These are phyloP conservation scores for Rhagoletis zephyria DNA, from an alignment of 1,140 invertebrate genomes.

Conservation along the genomic window DNA sequence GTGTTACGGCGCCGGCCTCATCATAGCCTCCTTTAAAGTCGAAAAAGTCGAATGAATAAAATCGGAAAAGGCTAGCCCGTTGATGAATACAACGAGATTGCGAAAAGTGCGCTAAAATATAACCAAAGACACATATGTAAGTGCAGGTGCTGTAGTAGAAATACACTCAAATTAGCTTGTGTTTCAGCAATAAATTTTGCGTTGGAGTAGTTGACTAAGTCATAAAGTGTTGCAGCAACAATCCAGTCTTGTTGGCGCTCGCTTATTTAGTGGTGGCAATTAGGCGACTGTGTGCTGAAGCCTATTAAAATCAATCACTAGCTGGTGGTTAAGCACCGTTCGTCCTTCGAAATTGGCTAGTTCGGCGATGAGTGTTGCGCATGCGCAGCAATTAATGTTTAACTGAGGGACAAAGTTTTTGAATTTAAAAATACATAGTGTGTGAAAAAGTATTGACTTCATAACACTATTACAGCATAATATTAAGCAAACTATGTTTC, in stretches of 20 bases:
- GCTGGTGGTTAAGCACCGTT: background rate
- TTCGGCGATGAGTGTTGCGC: background rate
- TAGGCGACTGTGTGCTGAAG: background rate
- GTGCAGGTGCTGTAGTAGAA: constrained; percentile 22
- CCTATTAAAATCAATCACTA: constrained; percentile 16
- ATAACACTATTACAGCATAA: too few relatives aligned
- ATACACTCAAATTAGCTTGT: constrained; percentile 38
- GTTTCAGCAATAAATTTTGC: background rate
- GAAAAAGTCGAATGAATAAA: background rate
- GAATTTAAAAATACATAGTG: background rate
- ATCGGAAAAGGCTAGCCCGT: background rate
- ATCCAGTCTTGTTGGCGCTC: background rate
- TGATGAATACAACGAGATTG: constrained; percentile 12
- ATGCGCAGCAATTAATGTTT: background rate
- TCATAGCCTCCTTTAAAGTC: constrained; percentile 10
- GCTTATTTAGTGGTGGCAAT: constrained; percentile 28
- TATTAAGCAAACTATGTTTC: too few relatives aligned
- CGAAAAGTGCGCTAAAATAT: background rate
- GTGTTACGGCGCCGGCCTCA: background rate
- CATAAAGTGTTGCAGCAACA: constrained; percentile 31
- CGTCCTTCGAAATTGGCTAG: background rate
- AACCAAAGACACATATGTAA: background rate
- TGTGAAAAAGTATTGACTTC: too few relatives aligned
- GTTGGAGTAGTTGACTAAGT: constrained; percentile 46
- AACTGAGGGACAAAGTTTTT: background rate